These are phyloP conservation scores for Scaptodrosophila lebanonensis DNA, from an alignment of 1,140 invertebrate genomes.

Conservation along the genomic window DNA sequence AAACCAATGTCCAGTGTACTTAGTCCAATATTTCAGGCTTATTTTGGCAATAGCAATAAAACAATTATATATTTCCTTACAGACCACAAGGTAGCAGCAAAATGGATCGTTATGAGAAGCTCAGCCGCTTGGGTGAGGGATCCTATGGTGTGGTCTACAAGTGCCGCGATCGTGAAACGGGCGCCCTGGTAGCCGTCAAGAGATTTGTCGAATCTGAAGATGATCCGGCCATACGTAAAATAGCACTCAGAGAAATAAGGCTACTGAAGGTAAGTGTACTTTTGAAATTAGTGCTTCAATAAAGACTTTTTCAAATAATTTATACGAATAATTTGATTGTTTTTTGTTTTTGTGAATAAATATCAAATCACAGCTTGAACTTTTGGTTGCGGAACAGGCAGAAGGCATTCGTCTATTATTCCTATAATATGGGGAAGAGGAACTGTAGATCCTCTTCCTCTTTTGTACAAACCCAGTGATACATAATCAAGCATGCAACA, in stretches of 20 bases:
- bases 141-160: constrained; percentile 99
- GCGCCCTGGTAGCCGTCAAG: constrained; percentile 98
- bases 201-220: constrained; percentile 99
- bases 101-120: constrained; percentile 99
- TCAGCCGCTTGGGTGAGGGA: constrained; percentile 97
- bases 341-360: too few species aligned
- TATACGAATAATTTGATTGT: too few species aligned
- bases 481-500: too few species aligned
- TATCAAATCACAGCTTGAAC: too few species aligned
- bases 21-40: constrained; percentile 6
- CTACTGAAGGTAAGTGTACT: constrained; percentile 95
- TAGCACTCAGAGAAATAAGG: constrained; percentile 97
- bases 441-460: too few species aligned
- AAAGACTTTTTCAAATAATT: too few species aligned
- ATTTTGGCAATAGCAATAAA: neutral
- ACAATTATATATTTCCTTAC: constrained; percentile 23
- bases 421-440: too few species aligned
- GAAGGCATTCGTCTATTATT: too few species aligned
- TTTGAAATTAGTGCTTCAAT: too few species aligned
- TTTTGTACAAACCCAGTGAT: too few species aligned
- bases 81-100: constrained; percentile 90
- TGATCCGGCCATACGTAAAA: constrained; percentile 98
- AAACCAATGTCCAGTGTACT: constrained; percentile 40
- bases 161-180: constrained; percentile 96
- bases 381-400: too few species aligned